These are phyloP conservation scores for Diabrotica balteata DNA, from an alignment of 2,888 invertebrate genomes.

Conservation along the genomic window DNA sequence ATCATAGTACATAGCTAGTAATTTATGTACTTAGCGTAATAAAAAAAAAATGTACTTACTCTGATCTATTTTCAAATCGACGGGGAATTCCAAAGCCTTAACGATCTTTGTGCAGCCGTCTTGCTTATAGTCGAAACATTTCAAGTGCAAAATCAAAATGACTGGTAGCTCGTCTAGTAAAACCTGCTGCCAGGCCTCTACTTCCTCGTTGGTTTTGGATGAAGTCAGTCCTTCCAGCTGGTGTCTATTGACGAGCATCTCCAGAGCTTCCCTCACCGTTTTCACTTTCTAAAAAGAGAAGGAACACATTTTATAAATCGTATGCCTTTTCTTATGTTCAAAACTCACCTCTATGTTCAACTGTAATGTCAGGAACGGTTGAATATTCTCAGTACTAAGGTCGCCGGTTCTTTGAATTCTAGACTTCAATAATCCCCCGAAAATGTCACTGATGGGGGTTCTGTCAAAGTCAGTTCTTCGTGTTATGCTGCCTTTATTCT, in stretches of 20 bases:
- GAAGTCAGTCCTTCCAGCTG: conserved; percentile 87
- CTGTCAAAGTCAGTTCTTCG: conserved; percentile 81
- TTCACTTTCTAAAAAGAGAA: conserved; percentile 71
- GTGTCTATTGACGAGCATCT: conserved; percentile 84
- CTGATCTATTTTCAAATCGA: conserved; percentile 88
- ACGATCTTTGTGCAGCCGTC: conserved; percentile 92
- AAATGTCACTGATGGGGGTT: conserved; percentile 91
- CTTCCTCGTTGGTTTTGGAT: conserved; percentile 79
- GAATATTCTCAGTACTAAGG: conserved; percentile 87
- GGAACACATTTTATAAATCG: neutral
- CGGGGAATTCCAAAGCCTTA: conserved; percentile 88
- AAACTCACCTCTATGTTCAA: conserved; percentile 86
- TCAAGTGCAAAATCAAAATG: conserved; percentile 89
- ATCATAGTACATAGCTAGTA: too few relatives aligned
- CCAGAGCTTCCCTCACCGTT: conserved; percentile 86
- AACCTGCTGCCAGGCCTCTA: conserved; percentile 90
- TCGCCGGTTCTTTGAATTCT: conserved; percentile 78
- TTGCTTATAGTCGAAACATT: conserved; percentile 88
- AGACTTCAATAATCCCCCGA: conserved; percentile 89
- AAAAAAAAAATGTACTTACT: conserved; percentile 65
- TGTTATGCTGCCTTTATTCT: conserved; percentile 88
- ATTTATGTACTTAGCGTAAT: too few relatives aligned
- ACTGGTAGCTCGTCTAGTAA: conserved; percentile 89
- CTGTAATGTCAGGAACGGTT: conserved; percentile 95
- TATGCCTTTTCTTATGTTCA: neutral